Percentiles rank a stretch among this genome's conserved stretches.
Conservation (phyloP, 30 jellyfish, hydroid and myxozoan genomes). For the Sanderia malayensis region DNA sequence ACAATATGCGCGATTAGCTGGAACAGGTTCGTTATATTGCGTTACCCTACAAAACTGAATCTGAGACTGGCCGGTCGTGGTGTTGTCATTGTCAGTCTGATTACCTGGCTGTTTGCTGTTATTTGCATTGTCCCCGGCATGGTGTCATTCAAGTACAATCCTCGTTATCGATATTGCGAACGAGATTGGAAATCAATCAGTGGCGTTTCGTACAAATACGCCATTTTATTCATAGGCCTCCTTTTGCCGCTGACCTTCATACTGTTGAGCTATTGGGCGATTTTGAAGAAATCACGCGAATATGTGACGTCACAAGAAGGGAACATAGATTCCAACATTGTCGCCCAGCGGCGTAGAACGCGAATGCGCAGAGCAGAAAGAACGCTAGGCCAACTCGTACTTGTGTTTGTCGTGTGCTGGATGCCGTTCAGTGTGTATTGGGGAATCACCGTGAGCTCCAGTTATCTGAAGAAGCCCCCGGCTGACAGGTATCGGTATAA, state of each 20-base stretch:
- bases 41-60: conserved; percentile 63
- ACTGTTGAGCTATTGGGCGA: conserved; percentile 67
- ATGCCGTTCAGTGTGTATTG: conserved; percentile 53
- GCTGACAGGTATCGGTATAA: not conserved
- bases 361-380: conserved; percentile 61
- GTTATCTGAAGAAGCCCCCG: not conserved
- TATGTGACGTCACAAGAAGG: no score
- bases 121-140: conserved; percentile 73
- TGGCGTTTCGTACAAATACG: conserved; percentile 44
- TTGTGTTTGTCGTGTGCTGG: conserved; percentile 38
- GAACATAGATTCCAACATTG: no score
- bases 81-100: conserved; percentile 35
- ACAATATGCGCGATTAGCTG: conserved; percentile 80
- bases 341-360: no score
- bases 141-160: conserved; percentile 62
- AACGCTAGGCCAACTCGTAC: conserved; percentile 25
- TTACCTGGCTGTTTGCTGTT: conserved; percentile 59
- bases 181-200: conserved; percentile 68
- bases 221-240: conserved; percentile 59
- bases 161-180: conserved; percentile 33
- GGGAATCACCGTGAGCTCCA: conserved; percentile 15
- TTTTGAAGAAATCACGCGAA: conserved; percentile 45
- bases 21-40: conserved; percentile 70
- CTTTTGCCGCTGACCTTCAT: conserved; percentile 66
- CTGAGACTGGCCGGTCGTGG: conserved; percentile 65